Evolutionary conservation across 2,113 vertebrate genomes (phyloP).

Genomic region (Pelecanoides urinatrix): DNA sequence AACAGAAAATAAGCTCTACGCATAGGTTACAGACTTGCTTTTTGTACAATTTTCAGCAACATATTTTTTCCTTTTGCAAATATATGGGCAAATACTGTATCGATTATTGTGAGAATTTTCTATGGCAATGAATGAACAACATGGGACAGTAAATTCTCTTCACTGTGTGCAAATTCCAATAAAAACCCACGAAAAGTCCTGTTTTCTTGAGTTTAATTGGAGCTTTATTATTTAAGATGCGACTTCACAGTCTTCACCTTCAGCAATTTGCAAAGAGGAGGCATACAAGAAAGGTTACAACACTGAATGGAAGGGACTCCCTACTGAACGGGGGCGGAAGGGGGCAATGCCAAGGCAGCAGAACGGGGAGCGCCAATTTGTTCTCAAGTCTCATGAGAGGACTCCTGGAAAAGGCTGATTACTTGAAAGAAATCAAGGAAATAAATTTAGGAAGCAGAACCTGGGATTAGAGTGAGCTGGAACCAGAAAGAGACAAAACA

Average conservation of each 20-base stretch:
- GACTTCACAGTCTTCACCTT: slow-evolving; percentile 67
- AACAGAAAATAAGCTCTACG: not conserved
- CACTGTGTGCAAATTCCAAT: not conserved
- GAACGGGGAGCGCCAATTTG: not conserved
- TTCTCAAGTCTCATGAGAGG: not conserved
- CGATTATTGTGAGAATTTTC: not conserved
- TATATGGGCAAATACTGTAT: not conserved
- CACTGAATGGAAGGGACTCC: not conserved
- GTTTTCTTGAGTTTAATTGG: slow-evolving; percentile 53
- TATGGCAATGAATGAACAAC: not conserved
- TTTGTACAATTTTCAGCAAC: not conserved
- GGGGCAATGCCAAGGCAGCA: not conserved
- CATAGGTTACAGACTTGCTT: not conserved
- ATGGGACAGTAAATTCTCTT: not conserved
- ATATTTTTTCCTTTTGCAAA: not conserved
- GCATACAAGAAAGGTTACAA: slow-evolving; percentile 45
- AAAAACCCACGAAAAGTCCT: not conserved
- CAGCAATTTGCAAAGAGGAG: slow-evolving; percentile 59
- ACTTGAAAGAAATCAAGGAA: not conserved
- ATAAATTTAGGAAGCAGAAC: not conserved
- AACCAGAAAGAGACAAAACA: slow-evolving; percentile 2
- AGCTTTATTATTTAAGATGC: slow-evolving; percentile 76
- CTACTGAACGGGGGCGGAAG: not conserved
- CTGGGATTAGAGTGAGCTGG: not conserved
- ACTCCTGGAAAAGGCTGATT: not conserved